These are phyloP conservation scores for Acrobasis suavella DNA, from an alignment of 2,888 invertebrate genomes.

Conservation along the genomic window DNA sequence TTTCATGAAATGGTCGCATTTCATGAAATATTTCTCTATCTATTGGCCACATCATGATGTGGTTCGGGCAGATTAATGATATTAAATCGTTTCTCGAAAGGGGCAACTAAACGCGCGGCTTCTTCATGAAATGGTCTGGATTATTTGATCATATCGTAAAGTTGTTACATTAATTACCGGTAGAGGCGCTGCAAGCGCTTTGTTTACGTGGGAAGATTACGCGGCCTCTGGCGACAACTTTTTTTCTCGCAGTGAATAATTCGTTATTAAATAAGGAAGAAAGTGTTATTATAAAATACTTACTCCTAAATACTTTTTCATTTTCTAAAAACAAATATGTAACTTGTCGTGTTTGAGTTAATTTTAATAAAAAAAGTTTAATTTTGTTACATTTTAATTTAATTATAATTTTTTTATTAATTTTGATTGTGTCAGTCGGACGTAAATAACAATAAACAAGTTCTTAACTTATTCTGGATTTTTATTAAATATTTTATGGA, in stretches of 20 bases:
- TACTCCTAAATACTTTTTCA: neutral
- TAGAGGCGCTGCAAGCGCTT: neutral
- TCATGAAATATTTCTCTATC: neutral
- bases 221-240: neutral
- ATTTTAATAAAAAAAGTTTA: neutral
- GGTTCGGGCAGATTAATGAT: conserved; percentile 5
- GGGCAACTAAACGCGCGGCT: no score
- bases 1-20: no score
- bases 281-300: neutral
- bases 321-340: neutral
- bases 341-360: neutral
- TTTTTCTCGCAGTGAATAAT: neutral
- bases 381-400: conserved; percentile 4
- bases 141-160: conserved; percentile 1
- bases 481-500: neutral
- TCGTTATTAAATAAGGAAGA: neutral
- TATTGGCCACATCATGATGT: conserved; percentile 7
- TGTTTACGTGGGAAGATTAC: neutral
- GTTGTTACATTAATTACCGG: neutral
- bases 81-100: neutral
- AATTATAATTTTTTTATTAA: neutral
- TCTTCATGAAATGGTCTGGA: no score
- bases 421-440: neutral
- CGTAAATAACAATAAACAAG: neutral
- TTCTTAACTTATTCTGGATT: neutral